These are phyloP conservation scores for Aethes cnicana DNA, from an alignment of 2,888 invertebrate genomes.

Conservation along the genomic window DNA sequence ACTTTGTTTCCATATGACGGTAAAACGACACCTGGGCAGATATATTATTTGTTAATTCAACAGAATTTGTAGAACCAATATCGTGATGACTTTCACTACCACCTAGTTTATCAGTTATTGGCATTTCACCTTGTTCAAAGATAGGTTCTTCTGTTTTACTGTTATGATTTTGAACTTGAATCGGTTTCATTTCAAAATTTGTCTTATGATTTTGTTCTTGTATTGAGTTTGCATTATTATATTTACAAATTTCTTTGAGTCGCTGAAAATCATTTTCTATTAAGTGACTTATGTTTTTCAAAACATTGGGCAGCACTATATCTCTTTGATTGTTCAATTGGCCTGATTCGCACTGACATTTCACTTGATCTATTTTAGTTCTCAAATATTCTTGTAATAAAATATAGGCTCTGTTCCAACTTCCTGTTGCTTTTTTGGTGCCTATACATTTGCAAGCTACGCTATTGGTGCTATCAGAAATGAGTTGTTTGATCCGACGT, in stretches of 20 bases:
- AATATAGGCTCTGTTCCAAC: constrained; percentile 67
- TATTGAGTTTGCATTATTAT: constrained; percentile 37
- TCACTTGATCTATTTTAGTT: constrained; percentile 64
- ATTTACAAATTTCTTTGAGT: constrained; percentile 54
- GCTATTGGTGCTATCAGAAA: constrained; percentile 54
- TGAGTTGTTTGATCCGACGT: constrained; percentile 59
- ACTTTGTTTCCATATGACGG: constrained; percentile 46
- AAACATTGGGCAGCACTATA: constrained; percentile 49
- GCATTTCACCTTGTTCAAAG: not conserved
- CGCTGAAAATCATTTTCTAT: constrained; percentile 70
- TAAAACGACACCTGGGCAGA: constrained; percentile 46
- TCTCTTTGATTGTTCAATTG: too few species aligned
- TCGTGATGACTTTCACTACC: not conserved
- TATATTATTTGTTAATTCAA: constrained; percentile 39
- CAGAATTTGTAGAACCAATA: constrained; percentile 37
- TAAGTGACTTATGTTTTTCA: constrained; percentile 58
- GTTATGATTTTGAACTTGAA: not conserved
- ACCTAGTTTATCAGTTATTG: not conserved
- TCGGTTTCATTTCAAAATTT: too few species aligned
- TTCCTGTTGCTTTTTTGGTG: constrained; percentile 43
- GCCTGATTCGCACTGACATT: constrained; percentile 52
- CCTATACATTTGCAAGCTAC: constrained; percentile 52
- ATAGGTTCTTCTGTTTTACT: not conserved
- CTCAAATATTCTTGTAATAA: constrained; percentile 72
- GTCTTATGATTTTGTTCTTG: too few species aligned